Conservation (phyloP, 1,140 invertebrate genomes). For the Sarcophaga peregrina region DNA sequence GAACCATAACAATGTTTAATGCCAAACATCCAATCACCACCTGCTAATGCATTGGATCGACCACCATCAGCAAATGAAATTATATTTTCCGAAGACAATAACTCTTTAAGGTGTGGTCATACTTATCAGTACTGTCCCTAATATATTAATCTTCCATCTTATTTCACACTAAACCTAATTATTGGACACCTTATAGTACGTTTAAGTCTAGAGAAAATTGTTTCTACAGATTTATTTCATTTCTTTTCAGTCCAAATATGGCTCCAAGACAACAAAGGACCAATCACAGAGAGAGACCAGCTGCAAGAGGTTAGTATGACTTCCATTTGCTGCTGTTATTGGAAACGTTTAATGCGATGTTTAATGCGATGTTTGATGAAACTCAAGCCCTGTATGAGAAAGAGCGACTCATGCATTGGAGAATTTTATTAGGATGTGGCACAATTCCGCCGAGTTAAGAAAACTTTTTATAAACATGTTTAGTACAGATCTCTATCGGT, state of each 20-base stretch:
- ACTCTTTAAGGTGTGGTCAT: constrained; percentile 25
- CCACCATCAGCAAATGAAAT: constrained; percentile 19
- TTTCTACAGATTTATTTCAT: not conserved
- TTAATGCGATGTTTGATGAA: too few relatives aligned
- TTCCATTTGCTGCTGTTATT: too few relatives aligned
- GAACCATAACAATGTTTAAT: too few relatives aligned
- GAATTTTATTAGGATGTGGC: too few relatives aligned
- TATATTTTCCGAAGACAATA: not conserved
- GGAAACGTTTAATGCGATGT: too few relatives aligned
- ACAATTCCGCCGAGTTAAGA: too few relatives aligned
- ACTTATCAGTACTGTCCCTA: not conserved
- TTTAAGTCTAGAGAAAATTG: not conserved
- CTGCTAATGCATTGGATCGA: constrained; percentile 18
- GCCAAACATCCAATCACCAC: not conserved
- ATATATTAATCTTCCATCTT: not conserved
- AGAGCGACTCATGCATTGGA: too few relatives aligned
- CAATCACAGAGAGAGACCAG: constrained; percentile 10
- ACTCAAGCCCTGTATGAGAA: too few relatives aligned
- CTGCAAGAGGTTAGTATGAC: constrained; percentile 38
- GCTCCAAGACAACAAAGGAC: not conserved
- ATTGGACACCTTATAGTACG: not conserved
- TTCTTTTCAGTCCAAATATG: not conserved
- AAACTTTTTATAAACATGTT: too few relatives aligned
- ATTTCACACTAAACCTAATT: not conserved
- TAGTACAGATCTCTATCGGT: too few relatives aligned